Evolutionary conservation across 2,888 invertebrate genomes (phyloP), one percentile per base, ranked within the genome.

Genomic region (Caenorhabditis afra): DNA sequence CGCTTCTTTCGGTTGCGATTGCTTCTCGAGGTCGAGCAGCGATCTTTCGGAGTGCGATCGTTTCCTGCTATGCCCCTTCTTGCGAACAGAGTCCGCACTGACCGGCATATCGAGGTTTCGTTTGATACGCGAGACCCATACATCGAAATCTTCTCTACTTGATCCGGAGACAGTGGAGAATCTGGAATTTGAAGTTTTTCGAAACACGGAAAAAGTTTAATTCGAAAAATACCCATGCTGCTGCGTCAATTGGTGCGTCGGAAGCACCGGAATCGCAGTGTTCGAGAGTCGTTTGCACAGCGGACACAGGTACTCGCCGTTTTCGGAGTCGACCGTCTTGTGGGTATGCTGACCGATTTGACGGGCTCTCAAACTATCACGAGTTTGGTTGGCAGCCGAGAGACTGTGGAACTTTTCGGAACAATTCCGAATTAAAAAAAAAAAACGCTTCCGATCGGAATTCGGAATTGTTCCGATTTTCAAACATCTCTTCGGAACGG

Each of bases 231-330:
- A 91, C 91, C 90, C 90, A 29, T 90, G 87, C 20, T 85, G 67
- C 47, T 45, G 74, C 39, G 85, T 81, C 20, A 86, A 74, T 55
- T 86, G 82, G 20, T 91, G 78, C 5, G 91, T 88, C 11, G 97
- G 95, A 57, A 96, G 92, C 4, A 98, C 92, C 0, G 98, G 97
- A 79, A 99, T 91, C 2, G 97, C 95, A 0, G 96, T 95, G 91
- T 99, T 99, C 91, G 96, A 96, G 0, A 99, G 93, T 71, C 96
- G 94, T 91, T 98, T 96, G 92, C 99, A 99, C 57, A 99, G 93
- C 0, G 99, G 99, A 90, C 99, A 99, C 18, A 97, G 93, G 91
- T 96, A 99, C 91, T 99, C 99, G 70, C 94, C 94, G 90, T 94
- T 61, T 20, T 84, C 84, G 11, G 79, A 41, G 66, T 88, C 85